phyloP scores from a whole-genome alignment of 2,888 invertebrate species.

The Tipula vernalis region DNA sequence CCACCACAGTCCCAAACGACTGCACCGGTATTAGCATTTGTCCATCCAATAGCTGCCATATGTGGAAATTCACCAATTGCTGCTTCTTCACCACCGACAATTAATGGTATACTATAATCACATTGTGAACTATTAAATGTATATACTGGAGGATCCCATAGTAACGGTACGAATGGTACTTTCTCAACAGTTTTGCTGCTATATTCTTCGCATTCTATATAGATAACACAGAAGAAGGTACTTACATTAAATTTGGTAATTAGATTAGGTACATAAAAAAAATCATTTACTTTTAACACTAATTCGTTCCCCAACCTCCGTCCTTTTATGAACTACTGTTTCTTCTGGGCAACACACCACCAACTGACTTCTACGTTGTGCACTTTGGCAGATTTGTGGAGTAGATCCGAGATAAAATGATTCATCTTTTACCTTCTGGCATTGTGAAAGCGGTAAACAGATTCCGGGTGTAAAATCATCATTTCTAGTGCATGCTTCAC shows the following conservation, averaged over 20 bases:
- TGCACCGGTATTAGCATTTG: constrained; percentile 10
- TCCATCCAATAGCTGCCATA: constrained; percentile 31
- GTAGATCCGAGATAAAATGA: not conserved
- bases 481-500: not conserved
- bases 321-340: not conserved
- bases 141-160: not conserved
- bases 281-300: not conserved
- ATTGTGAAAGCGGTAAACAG: not conserved
- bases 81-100: constrained; percentile 28
- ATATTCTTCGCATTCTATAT: constrained; percentile 13
- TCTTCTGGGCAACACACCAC: not conserved
- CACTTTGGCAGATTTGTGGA: not conserved
- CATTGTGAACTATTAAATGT: constrained; percentile 7
- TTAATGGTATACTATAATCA: constrained; percentile 15
- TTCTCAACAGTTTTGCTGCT: constrained; percentile 9
- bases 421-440: not conserved
- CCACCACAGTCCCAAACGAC: constrained; percentile 32
- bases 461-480: not conserved
- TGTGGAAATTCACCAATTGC: constrained; percentile 24
- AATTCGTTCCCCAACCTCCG: not conserved
- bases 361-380: not conserved
- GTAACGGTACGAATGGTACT: not conserved
- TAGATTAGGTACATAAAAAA: not conserved
- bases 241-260: not conserved
- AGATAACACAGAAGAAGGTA: too few relatives aligned